Base-by-base conservation (phyloP, 53 echinoderm and acorn worm species). In the Temnopleurus reevesii region DNA sequence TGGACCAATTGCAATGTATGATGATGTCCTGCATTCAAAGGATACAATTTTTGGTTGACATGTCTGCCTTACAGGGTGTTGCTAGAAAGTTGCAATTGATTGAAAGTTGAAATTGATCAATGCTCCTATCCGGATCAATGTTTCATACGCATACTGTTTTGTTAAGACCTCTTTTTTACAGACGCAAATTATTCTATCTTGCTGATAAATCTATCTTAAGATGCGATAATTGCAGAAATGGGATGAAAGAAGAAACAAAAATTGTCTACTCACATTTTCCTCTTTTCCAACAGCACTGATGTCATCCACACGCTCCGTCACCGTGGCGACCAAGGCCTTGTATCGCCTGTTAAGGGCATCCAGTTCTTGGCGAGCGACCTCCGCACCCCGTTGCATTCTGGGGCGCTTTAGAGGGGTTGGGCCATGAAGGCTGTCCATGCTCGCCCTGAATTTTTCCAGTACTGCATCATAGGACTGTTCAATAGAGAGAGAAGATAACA, bases 321-420 rank as follows among this genome's bases (percentile, higher is more conserved):
- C 94, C 38, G 89, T 91, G 56, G 94, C 95, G 41, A 93, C 95
- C 77, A 97, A 85, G 8, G 92, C 93, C 1, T 63, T 83, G 90
- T 97, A 97, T 23, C 95, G 91, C 4, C 51, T 64, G 77, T 97
- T 95, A 38, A 97, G 79, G 29, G 89, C 89, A 12, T 95, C 90
- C 24, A 97, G 59, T 60, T 97, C 98, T 41, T 92, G 93, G 12
- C 76, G 91, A 47, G 92, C 91, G 4, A 92, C 63, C 5, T 94
- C 91, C 2, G 94, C 89, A 19, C 98, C 98, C 34, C 54, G 53
- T 53, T 91, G 59, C 64, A 86, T 81, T 34, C 63, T 79, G 55
- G 91, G 63, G 58, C 57, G 86, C n/a, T 89, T 93, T 53, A 65
- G 27, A 17, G 90, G 23, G 2, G 54, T 71, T 19, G 91, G 89